A percentile compares a stretch with the other conserved stretches of the same genome.
These are phyloP conservation scores for Eurois occulta DNA, from an alignment of 2,888 invertebrate species.

Conservation along the genomic window DNA sequence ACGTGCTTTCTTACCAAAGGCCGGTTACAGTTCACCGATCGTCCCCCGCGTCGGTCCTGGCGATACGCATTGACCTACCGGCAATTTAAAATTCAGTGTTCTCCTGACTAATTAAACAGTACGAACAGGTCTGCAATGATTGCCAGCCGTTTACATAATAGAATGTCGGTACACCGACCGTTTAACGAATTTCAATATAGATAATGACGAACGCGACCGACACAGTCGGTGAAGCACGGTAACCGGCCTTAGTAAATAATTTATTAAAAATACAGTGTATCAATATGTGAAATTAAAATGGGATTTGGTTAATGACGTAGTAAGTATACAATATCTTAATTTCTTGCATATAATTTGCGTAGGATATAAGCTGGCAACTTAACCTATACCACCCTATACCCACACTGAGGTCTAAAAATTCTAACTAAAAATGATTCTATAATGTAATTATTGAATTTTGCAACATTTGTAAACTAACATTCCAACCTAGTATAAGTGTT, in stretches of 20 bases:
- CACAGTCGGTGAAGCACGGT: background rate
- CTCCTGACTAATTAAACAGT: background rate
- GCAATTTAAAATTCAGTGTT: background rate
- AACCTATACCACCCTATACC: constrained; percentile 20
- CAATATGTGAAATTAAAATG: constrained; percentile 26
- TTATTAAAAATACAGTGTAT: constrained; percentile 30
- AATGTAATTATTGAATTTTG: constrained; percentile 21
- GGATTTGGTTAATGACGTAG: constrained; percentile 16
- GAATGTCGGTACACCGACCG: background rate
- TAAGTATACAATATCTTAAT: constrained; percentile 23
- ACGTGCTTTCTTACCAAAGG: background rate
- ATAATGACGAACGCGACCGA: background rate
- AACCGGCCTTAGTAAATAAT: background rate
- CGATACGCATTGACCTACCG: background rate
- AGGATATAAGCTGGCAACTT: constrained; percentile 41
- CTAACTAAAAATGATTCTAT: constrained; percentile 18
- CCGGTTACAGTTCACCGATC: background rate
- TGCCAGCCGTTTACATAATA: background rate
- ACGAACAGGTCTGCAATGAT: background rate
- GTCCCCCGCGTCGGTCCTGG: background rate
- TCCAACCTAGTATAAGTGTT: constrained; percentile 56
- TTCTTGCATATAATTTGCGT: constrained; percentile 32
- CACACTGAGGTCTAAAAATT: constrained; percentile 27
- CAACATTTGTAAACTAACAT: constrained; percentile 57
- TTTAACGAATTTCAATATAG: background rate